Percentiles rank a stretch among this genome's conserved stretches.
These are phyloP conservation scores for Gymnarchus niloticus DNA, from an alignment of 2,113 vertebrate species.

Conservation along the genomic window DNA sequence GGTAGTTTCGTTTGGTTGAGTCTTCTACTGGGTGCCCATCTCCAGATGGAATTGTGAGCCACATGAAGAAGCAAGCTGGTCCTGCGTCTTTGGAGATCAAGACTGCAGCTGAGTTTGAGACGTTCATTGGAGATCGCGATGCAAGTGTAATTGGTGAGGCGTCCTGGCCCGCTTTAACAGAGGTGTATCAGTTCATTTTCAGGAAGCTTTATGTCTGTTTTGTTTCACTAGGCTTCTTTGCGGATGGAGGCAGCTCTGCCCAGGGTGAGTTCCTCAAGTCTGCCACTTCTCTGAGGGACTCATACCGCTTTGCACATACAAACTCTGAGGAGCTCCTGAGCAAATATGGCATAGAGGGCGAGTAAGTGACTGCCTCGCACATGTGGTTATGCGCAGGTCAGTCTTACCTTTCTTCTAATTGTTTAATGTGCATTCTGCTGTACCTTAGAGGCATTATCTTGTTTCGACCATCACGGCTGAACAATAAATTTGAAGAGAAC, in stretches of 20 bases:
- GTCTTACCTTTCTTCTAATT: neutral
- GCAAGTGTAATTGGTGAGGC: constrained; percentile 83
- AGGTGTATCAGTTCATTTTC: neutral
- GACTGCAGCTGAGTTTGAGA: constrained; percentile 68
- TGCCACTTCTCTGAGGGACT: constrained; percentile 81
- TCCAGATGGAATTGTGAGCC: constrained; percentile 91
- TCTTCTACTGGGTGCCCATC: neutral
- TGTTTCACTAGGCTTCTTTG: constrained; percentile 76
- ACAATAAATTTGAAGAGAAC: constrained; percentile 88
- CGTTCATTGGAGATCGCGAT: constrained; percentile 72
- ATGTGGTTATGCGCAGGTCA: neutral
- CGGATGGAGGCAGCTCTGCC: constrained; percentile 66
- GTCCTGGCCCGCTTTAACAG: neutral
- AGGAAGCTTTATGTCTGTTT: neutral
- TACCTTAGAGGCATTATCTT: constrained; percentile 72
- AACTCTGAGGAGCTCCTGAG: constrained; percentile 70
- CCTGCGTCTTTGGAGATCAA: constrained; percentile 82
- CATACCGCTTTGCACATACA: constrained; percentile 88
- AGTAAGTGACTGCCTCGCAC: constrained; percentile 66
- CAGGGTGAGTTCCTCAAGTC: constrained; percentile 85
- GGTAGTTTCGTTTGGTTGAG: neutral
- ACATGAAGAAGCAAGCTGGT: constrained; percentile 94
- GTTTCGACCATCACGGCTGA: constrained; percentile 78
- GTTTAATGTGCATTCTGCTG: neutral
- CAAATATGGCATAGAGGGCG: constrained; percentile 64